These are phyloP conservation scores for Otolemur garnettii DNA, from an alignment of 2,113 vertebrate species.

Conservation along the genomic window DNA sequence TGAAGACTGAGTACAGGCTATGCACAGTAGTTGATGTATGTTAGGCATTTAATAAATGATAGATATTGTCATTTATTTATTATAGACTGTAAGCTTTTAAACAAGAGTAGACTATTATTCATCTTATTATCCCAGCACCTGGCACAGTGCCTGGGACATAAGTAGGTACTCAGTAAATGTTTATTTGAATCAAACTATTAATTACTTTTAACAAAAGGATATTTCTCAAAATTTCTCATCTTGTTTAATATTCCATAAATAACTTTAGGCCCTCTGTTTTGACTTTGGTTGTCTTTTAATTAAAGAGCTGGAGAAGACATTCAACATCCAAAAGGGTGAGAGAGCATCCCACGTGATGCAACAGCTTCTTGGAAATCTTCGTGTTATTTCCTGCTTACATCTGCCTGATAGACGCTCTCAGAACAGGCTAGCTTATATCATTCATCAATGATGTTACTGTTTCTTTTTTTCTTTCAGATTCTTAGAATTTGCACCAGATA, in stretches of 20 bases:
- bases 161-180: slow-evolving; percentile 65
- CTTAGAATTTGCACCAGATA: slow-evolving; percentile 97
- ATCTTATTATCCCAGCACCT: slow-evolving; percentile 31
- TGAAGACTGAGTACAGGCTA: not conserved
- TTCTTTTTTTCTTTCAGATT: slow-evolving; percentile 88
- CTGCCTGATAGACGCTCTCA: not conserved
- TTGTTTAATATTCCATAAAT: slow-evolving; percentile 35
- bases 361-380: not conserved
- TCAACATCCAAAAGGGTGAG: too few relatives aligned
- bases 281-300: not conserved
- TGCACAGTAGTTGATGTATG: not conserved
- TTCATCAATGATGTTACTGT: not conserved
- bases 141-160: slow-evolving; percentile 49
- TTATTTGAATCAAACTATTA: slow-evolving; percentile 54
- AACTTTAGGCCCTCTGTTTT: not conserved
- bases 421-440: not conserved
- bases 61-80: not conserved
- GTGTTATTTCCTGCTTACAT: not conserved
- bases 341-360: rapidly evolving
- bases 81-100: not conserved
- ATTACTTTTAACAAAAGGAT: slow-evolving; percentile 54
- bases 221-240: slow-evolving; percentile 33
- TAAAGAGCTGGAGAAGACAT: not conserved
- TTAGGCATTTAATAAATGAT: not conserved
- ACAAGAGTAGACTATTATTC: not conserved